Evolutionary conservation across 2,797 vertebrate genomes (phyloP).

Genomic region (Falco columbarius): DNA sequence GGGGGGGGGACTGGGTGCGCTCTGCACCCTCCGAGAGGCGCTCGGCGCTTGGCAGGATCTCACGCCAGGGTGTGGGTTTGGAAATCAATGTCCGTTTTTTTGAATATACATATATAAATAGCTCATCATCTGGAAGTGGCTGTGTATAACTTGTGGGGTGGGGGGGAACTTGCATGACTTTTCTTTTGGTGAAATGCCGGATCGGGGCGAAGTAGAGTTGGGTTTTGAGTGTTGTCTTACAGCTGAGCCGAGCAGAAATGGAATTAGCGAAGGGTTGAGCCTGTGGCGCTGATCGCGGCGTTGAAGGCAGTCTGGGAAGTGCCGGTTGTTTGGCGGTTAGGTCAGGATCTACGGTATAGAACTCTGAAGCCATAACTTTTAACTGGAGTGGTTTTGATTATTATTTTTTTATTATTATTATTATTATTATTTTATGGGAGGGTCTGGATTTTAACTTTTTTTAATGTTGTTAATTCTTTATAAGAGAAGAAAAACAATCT

Average conservation of each 20-base stretch:
- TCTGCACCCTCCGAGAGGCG: not conserved
- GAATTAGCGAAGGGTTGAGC: not conserved
- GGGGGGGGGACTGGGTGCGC: not conserved
- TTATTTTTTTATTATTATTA: slow-evolving; percentile 54
- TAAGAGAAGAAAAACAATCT: slow-evolving; percentile 79
- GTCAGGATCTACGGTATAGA: slow-evolving; percentile 59
- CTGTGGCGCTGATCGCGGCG: not conserved
- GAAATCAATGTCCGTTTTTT: not conserved
- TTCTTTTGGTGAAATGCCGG: slow-evolving; percentile 41
- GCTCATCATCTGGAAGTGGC: slow-evolving; percentile 69
- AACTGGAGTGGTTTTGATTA: slow-evolving; percentile 80
- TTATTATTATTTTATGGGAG: slow-evolving; percentile 70
- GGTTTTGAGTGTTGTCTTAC: slow-evolving; percentile 18
- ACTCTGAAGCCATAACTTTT: slow-evolving; percentile 85
- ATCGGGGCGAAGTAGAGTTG: slow-evolving; percentile 42
- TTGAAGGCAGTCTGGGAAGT: not conserved
- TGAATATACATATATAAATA: slow-evolving; percentile 24
- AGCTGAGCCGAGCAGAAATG: not conserved
- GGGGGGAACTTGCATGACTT: slow-evolving; percentile 68
- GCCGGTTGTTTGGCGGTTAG: slow-evolving; percentile 35
- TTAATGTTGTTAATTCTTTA: slow-evolving; percentile 79
- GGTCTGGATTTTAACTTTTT: slow-evolving; percentile 83
- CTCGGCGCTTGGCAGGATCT: not conserved
- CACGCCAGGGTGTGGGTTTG: not conserved
- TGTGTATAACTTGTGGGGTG: slow-evolving; percentile 55